phyloP scores from a whole-genome alignment of 2,113 vertebrate species.

The Sminthopsis crassicaudata region DNA sequence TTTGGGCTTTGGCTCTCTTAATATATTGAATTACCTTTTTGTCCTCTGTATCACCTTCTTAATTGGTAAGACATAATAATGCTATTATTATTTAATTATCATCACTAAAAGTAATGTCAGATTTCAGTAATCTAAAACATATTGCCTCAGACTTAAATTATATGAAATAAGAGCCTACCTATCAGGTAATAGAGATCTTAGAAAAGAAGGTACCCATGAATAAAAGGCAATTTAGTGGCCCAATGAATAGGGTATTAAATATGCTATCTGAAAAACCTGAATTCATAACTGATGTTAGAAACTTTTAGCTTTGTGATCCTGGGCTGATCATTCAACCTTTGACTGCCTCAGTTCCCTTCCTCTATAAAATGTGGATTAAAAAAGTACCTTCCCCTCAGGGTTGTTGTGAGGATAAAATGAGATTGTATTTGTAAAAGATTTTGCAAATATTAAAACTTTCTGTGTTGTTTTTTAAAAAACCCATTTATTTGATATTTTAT shows the following conservation, averaged over 20 bases:
- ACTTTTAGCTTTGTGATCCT: background rate
- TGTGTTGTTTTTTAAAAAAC: background rate
- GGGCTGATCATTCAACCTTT: background rate
- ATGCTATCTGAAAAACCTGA: background rate
- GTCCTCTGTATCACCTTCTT: slow-evolving; percentile 23
- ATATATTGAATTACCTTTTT: slow-evolving; percentile 49
- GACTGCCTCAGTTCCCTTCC: background rate
- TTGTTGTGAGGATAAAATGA: background rate
- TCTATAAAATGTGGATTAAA: background rate
- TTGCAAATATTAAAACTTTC: background rate
- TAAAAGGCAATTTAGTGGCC: background rate
- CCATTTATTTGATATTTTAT: too few relatives aligned
- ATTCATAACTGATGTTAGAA: background rate
- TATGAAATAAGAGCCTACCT: slow-evolving; percentile 65
- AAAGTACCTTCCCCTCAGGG: background rate
- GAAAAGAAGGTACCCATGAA: background rate
- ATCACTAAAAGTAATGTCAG: slow-evolving; percentile 51
- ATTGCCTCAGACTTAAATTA: slow-evolving; percentile 58
- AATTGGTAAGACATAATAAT: slow-evolving; percentile 53
- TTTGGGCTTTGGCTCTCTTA: slow-evolving; percentile 42
- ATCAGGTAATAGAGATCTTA: slow-evolving; percentile 45
- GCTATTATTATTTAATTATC: slow-evolving; percentile 71
- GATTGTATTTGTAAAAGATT: background rate
- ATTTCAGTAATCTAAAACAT: slow-evolving; percentile 75
- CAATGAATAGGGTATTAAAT: background rate